Evolutionary conservation across 2,113 vertebrate species (phyloP), one percentile per base, ranked within the genome.

Genomic region (Oceanites oceanicus): DNA sequence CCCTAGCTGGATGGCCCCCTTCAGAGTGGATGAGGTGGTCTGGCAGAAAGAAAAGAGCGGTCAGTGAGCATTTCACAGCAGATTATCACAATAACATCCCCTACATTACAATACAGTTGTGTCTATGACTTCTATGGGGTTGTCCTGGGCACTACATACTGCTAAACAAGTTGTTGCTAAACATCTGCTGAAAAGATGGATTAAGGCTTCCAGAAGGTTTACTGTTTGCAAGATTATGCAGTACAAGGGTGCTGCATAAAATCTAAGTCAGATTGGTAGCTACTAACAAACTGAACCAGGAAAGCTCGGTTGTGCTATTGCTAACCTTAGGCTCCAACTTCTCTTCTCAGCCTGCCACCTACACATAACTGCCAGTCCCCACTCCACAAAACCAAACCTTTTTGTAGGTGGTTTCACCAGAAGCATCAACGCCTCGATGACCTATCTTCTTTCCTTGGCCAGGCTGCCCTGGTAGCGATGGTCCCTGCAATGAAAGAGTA

Each of bases 1-100:
- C n/a, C 99, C 99, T 32, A 99, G 98, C 98, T 99, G 99, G 97
- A 99, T 99, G 98, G 99, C 99, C 12, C 99, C 99, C 98, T 99
- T 99, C 92, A 99, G 98, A 25, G 99, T 99, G 45, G 99, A 99
- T 4, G 99, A 99, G 26, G 99, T 99, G 96, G 99, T 99, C 99
- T 99, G 97, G 10, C 58, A 93, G 49, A 56, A 91, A 53, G 67
- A 30, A 62, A 50, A 45, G 55, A 67, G 8, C 20, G 59, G 13
- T 58, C 65, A 80, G 38, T 14, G 11, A 78, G 73, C 25, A 22
- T 25, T 68, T 68, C 38, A 44, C 65, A 83, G 66, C n/a, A 75
- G 49, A n/a, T 32, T 8, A 68, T 5, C 2, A 4, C 3, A 13
- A 0, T n/a, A 53, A 49, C 18, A 81, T 11, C 55, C 50, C 77